Percentiles rank a stretch among this genome's conserved stretches.
These are phyloP conservation scores for Pandemis cinnamomeana DNA, from an alignment of 2,888 invertebrate species.

Conservation along the genomic window DNA sequence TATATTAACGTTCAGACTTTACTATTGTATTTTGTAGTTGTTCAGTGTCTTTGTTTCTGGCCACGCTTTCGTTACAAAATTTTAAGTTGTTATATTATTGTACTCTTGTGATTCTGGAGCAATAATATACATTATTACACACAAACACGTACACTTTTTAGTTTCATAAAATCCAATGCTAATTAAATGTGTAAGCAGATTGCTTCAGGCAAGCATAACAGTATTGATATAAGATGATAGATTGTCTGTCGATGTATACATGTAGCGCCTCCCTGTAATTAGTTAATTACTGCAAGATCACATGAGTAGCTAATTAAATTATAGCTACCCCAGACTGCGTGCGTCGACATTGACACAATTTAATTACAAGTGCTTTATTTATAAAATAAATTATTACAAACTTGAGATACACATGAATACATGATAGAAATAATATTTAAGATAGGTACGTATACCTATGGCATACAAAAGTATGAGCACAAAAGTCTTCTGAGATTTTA, in stretches of 20 bases:
- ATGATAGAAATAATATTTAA: too few relatives aligned
- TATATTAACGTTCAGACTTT: slow-evolving; percentile 22
- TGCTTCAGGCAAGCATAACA: background rate
- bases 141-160: background rate
- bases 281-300: slow-evolving; percentile 33
- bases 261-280: slow-evolving; percentile 21
- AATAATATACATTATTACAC: background rate
- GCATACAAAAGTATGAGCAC: too few relatives aligned
- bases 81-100: background rate
- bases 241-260: background rate
- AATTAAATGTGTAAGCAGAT: background rate
- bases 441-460: too few relatives aligned
- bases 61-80: slow-evolving; percentile 5
- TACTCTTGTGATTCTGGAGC: background rate
- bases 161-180: too few relatives aligned
- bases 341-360: background rate
- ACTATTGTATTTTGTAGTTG: slow-evolving; percentile 31
- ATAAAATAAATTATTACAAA: too few relatives aligned
- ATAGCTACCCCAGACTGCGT: background rate
- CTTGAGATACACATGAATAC: too few relatives aligned
- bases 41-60: slow-evolving; percentile 23
- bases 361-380: background rate
- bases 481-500: too few relatives aligned
- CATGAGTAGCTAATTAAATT: slow-evolving; percentile 34
- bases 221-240: slow-evolving; percentile 10